Evolutionary conservation across 2,888 invertebrate species (phyloP).

Genomic region (Oxystoma pomonae): DNA sequence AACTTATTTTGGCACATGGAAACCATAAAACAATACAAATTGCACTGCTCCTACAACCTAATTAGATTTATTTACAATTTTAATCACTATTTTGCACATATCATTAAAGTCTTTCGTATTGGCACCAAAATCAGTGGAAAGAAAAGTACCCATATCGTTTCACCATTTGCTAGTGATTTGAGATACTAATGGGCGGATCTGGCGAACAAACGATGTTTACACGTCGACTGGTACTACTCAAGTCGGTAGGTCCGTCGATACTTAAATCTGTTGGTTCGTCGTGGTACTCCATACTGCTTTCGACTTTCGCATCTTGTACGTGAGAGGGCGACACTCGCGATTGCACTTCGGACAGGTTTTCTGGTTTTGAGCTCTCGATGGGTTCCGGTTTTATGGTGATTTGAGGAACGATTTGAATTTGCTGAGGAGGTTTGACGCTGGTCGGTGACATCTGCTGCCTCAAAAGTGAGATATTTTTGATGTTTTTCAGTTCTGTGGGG

Average conservation of each 20-base stretch:
- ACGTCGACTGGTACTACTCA: conserved; percentile 42
- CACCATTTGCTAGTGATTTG: conserved; percentile 31
- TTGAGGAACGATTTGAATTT: conserved; percentile 30
- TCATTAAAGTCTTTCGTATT: conserved; percentile 26
- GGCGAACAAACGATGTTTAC: conserved; percentile 45
- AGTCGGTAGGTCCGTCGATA: conserved; percentile 46
- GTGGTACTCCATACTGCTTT: conserved; percentile 35
- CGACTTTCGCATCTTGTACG: conserved; percentile 16
- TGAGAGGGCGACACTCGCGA: conserved; percentile 15
- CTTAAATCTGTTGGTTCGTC: conserved; percentile 48
- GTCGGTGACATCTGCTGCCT: conserved; percentile 67
- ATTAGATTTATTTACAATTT: conserved; percentile 28
- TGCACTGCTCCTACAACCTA: conserved; percentile 27
- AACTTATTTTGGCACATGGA: conserved; percentile 32
- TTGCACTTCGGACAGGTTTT: not conserved
- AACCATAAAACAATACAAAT: conserved; percentile 27
- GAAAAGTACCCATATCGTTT: conserved; percentile 7
- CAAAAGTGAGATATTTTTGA: conserved; percentile 86
- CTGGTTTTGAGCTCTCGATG: conserved; percentile 27
- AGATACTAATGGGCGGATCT: conserved; percentile 40
- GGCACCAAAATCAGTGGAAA: conserved; percentile 22
- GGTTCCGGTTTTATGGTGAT: conserved; percentile 38
- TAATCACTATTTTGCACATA: conserved; percentile 32
- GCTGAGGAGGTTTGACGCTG: conserved; percentile 32
- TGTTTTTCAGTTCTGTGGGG: conserved; percentile 89